phyloP scores from a whole-genome alignment of 2,113 vertebrate species.

The Scatophagus argus region DNA sequence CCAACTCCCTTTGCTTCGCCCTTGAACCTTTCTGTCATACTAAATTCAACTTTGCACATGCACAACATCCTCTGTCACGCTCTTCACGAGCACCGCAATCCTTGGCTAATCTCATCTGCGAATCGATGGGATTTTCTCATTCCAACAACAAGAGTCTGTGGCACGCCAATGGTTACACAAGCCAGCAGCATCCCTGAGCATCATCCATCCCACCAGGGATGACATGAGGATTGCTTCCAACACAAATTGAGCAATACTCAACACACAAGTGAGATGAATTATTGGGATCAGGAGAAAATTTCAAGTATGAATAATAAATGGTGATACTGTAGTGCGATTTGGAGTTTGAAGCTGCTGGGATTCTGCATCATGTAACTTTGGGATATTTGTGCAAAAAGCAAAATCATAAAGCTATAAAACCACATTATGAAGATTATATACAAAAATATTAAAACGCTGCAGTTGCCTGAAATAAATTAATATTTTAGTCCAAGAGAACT shows the following conservation, averaged over 20 bases:
- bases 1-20: neutral
- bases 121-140: conserved; percentile 35
- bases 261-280: neutral
- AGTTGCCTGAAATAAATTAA: neutral
- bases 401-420: neutral
- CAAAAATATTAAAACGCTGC: neutral
- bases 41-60: conserved; percentile 7
- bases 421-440: neutral
- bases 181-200: conserved; percentile 21
- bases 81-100: conserved; percentile 20
- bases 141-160: conserved; percentile 7
- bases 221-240: conserved; percentile 3
- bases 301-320: conserved; percentile 22
- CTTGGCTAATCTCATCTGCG: conserved; percentile 47
- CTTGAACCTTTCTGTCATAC: conserved; percentile 1
- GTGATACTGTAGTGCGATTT: neutral
- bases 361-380: neutral
- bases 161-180: conserved; percentile 16
- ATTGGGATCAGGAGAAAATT: neutral
- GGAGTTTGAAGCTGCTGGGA: neutral
- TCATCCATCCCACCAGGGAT: conserved; percentile 21
- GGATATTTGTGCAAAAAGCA: neutral
- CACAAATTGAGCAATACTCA: neutral
- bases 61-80: neutral
- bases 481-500: neutral